Base-by-base conservation (phyloP, 2,888 invertebrate genomes). In the Sphinx pinastri region DNA sequence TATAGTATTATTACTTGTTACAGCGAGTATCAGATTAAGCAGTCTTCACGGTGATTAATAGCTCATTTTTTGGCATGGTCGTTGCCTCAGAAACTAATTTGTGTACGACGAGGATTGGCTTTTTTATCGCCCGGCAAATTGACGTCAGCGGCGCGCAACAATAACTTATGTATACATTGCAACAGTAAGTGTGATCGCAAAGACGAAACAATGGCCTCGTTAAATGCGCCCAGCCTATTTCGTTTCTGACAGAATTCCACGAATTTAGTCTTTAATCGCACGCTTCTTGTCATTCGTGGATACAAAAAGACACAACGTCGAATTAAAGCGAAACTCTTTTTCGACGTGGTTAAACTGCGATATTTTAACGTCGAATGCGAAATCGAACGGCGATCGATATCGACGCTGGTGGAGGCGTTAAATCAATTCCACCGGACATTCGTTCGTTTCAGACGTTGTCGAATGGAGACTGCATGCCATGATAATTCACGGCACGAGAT, bases 351-450 rank as follows among this genome's bases (percentile, higher is more conserved):
- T 55, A 25, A 55, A 55, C 7, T 19, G 55, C 11, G 55, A 55
- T 55, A 55, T 55, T 55, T 55, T 55, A 55, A 19, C 55, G 19
- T 58, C 45, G 68, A 57, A 10, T 47, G 16, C 19, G 25, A 45
- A 47, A 57, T 57, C 57, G 47, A 19, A 16, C 25, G 47, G n/a
- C 16, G 19, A 38, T 68, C 59, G 49, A 52, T 63, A 63, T 19
- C 63, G 63, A 25, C 51, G 47, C 69, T 25, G 16, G 54, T 52
- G 55, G 13, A 47, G 52, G 55, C 70, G 58, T 70, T 70, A 70
- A 70, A 70, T 70, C 70, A 70, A 58, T 67, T 49, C 67, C 49
- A 16, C 49, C 25, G 67, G 58, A 70, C 70, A 57, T 70, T 70
- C 66, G 66, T 70, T 70, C 70, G 70, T 47, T 66, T 70, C 67